Evolutionary conservation across 2,888 invertebrate genomes (phyloP), one percentile per base, ranked within the genome.

Genomic region (Leptinotarsa peninsularis): DNA sequence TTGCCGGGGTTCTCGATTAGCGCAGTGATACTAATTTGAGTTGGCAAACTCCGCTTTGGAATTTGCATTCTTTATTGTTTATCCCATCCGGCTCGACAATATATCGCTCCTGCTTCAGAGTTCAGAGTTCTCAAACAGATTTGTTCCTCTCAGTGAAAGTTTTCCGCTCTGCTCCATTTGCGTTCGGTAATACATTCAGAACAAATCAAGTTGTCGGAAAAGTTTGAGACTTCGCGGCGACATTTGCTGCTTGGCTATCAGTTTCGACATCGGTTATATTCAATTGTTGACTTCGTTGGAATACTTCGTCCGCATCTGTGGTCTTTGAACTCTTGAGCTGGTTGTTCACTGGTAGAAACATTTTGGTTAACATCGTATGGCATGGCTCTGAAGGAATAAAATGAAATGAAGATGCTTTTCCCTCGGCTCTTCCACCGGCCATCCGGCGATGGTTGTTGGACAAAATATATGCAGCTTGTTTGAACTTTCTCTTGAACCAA

Each of bases 161-260:
- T 80, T 76, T 52, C 75, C 67, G 49, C 15, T 14, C 70, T 71
- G 74, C 73, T 76, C 75, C 77, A 76, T 80, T 78, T 79, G 79
- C 77, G 76, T 78, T 75, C 60, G 21, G 75, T 67, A 66, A 76
- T 74, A 76, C 70, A 74, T 71, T 75, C 66, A 77, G 78, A 43
- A 83, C 82, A 83, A 83, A 83, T 82, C 82, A 81, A 80, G 78
- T 79, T 80, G 81, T 77, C 78, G 81, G 82, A 83, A 83, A 83
- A 84, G 81, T 84, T 84, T 78, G 83, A 81, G 83, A 84, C 83
- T 81, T 80, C 79, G 78, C 76, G 82, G 80, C 83, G 83, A 81
- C 83, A 82, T 80, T 80, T 79, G 81, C 79, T 78, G 78, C 80
- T 82, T 81, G 83, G 81, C 80, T 81, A 80, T 82, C 81, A 81